Conservation (phyloP, 2,113 vertebrate species). For the Seriola aureovittata region DNA sequence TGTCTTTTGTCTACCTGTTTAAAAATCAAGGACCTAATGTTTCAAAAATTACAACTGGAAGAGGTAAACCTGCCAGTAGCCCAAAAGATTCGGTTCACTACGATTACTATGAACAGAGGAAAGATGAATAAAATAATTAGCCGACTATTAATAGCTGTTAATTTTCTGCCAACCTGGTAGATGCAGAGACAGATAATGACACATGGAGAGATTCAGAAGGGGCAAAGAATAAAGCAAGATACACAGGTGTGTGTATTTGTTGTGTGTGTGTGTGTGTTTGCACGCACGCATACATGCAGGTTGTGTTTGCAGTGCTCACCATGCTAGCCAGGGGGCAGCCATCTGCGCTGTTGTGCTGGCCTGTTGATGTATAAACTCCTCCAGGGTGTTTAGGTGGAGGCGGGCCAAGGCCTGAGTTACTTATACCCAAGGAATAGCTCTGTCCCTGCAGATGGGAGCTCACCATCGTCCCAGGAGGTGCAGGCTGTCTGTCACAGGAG, state of each 20-base stretch:
- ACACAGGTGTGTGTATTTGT: not conserved
- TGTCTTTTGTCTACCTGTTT: not conserved
- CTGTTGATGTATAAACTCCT: constrained; percentile 66
- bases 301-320: constrained; percentile 78
- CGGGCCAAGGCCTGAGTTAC: constrained; percentile 78
- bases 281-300: not conserved
- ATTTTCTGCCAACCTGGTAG: not conserved
- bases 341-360: constrained; percentile 77
- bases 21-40: not conserved
- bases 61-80: not conserved
- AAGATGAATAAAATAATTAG: not conserved
- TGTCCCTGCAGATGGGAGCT: constrained; percentile 79
- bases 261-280: not conserved
- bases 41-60: not conserved
- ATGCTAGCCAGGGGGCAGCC: constrained; percentile 61
- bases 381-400: constrained; percentile 77
- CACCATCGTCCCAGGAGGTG: constrained; percentile 77
- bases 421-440: constrained; percentile 82
- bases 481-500: constrained; percentile 83
- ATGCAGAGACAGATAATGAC: not conserved
- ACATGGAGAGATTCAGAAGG: no score
- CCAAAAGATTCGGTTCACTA: not conserved
- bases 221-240: not conserved
- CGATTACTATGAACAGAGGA: not conserved
- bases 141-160: not conserved